A percentile compares a stretch with the other conserved stretches of the same genome.
Conservation (phyloP, 2,888 invertebrate genomes). For the Myopa tessellatipennis region DNA sequence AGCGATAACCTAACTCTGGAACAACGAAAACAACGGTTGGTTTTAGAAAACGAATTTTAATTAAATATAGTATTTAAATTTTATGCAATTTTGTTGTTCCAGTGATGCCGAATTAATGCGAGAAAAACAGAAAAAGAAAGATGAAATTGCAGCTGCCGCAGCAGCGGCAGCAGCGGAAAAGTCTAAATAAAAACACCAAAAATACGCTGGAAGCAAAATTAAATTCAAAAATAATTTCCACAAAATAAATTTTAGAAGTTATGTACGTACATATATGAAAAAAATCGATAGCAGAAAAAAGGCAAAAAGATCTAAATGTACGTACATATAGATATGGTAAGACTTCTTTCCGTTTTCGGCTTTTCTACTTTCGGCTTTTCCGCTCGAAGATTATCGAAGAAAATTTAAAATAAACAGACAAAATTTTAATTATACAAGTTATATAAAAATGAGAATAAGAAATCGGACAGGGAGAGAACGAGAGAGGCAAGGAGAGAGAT, state of each 20-base stretch:
- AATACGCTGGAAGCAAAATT: background rate
- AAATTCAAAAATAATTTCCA: too few species aligned
- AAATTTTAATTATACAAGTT: slow-evolving; percentile 28
- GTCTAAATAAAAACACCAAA: slow-evolving; percentile 50
- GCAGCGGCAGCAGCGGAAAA: slow-evolving; percentile 45
- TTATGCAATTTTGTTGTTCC: slow-evolving; percentile 30
- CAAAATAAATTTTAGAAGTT: background rate
- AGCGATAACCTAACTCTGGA: slow-evolving; percentile 84
- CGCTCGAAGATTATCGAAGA: slow-evolving; percentile 16
- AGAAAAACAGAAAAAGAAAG: slow-evolving; percentile 86
- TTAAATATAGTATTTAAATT: background rate
- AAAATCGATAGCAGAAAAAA: too few species aligned
- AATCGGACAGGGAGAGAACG: background rate
- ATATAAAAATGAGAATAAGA: slow-evolving; percentile 24
- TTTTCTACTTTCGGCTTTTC: background rate
- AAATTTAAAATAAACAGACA: slow-evolving; percentile 35
- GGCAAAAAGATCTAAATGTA: too few species aligned
- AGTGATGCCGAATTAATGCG: slow-evolving; percentile 91
- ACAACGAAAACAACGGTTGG: slow-evolving; percentile 85
- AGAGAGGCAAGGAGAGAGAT: slow-evolving; percentile 38
- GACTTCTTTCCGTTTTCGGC: too few species aligned
- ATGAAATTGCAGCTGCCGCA: slow-evolving; percentile 64
- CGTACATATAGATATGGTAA: too few species aligned
- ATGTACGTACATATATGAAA: too few species aligned
- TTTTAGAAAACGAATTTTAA: background rate